Conservation (phyloP, 2,113 vertebrate species). For the Microcebus jonahi region DNA sequence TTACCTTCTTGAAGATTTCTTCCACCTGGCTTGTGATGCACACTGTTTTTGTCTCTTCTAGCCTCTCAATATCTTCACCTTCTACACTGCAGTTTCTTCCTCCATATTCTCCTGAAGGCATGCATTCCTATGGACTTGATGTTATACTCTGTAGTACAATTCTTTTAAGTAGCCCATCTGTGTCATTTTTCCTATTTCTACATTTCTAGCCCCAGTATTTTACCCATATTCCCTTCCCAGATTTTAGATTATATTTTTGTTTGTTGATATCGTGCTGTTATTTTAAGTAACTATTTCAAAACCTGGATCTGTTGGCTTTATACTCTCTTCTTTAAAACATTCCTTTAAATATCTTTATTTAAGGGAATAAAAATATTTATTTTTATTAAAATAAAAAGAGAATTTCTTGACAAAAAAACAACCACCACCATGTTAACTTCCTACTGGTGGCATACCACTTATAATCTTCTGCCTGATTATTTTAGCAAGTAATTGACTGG, state of each 20-base stretch:
- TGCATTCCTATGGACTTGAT: neutral
- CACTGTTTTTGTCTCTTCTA: neutral
- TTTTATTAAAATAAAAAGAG: neutral
- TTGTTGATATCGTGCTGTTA: neutral
- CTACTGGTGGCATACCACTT: neutral
- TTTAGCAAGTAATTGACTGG: neutral
- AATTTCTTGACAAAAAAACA: neutral
- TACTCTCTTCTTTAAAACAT: neutral
- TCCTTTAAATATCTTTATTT: neutral
- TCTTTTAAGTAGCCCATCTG: neutral
- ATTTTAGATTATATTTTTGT: slow-evolving; percentile 8
- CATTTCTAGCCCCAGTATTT: neutral
- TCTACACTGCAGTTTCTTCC: neutral
- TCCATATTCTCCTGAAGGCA: neutral
- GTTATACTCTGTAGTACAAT: neutral
- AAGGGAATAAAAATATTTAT: no score
- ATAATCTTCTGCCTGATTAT: neutral
- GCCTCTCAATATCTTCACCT: neutral
- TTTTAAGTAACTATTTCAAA: slow-evolving; percentile 3
- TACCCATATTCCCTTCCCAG: neutral
- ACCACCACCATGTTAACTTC: neutral
- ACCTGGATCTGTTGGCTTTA: neutral
- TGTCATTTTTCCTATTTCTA: neutral
- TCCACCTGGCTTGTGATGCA: neutral
- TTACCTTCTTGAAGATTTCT: neutral